phyloP scores from a whole-genome alignment of 2,888 invertebrate genomes.

The Rhamnusium bicolor region DNA sequence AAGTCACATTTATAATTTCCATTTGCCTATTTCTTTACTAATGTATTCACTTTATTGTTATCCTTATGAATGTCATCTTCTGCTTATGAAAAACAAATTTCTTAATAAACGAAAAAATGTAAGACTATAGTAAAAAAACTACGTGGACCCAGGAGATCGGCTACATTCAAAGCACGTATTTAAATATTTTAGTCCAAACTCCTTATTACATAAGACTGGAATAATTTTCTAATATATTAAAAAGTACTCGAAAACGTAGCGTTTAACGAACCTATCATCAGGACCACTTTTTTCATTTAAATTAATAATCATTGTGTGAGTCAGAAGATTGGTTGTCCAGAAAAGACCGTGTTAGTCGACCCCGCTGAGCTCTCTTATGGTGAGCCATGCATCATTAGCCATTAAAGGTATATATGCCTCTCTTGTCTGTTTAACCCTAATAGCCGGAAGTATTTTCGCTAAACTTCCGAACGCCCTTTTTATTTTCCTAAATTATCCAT shows the following conservation, averaged over 20 bases:
- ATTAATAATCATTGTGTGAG: slow-evolving; percentile 63
- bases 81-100: neutral
- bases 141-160: neutral
- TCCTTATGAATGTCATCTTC: neutral
- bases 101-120: slow-evolving; percentile 3
- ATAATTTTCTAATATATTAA: slow-evolving; percentile 29
- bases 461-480: neutral
- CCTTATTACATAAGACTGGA: neutral
- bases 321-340: slow-evolving; percentile 52
- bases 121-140: neutral
- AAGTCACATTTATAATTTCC: neutral
- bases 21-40: neutral
- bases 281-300: slow-evolving; percentile 59
- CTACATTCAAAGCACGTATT: slow-evolving; percentile 26
- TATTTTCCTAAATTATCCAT: no score
- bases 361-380: slow-evolving; percentile 12
- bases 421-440: neutral
- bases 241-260: slow-evolving; percentile 41
- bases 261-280: slow-evolving; percentile 58
- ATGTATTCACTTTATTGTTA: neutral
- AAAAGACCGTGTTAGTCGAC: slow-evolving; percentile 8
- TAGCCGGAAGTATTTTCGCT: neutral
- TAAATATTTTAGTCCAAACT: slow-evolving; percentile 14
- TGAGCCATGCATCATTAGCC: slow-evolving; percentile 22
- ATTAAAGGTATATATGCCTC: neutral